Conservation (phyloP, 1,140 invertebrate genomes). For the Seison nebaliae region DNA sequence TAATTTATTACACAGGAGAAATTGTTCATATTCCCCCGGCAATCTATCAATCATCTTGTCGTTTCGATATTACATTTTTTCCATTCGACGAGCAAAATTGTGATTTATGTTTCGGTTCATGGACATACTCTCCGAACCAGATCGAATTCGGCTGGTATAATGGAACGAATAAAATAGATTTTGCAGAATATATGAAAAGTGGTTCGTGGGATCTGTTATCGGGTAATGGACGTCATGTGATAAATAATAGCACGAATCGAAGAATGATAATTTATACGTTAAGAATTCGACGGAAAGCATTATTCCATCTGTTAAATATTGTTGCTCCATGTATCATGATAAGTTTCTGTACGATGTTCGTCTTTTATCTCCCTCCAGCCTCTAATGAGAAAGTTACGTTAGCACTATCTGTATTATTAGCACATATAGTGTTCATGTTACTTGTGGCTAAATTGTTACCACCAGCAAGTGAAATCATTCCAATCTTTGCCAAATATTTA, state of each 20-base stretch:
- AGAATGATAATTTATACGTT: conserved; percentile 90
- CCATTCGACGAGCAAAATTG: conserved; percentile 68
- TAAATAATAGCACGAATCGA: no score
- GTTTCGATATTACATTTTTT: conserved; percentile 91
- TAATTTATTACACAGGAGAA: conserved; percentile 68
- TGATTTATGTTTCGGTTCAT: conserved; percentile 6
- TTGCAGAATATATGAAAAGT: conserved; percentile 77
- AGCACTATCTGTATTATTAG: conserved; percentile 89
- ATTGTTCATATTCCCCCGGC: conserved; percentile 91
- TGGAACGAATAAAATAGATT: no score
- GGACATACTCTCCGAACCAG: conserved; percentile 35
- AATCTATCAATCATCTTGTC: conserved; percentile 94
- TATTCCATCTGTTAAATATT: conserved; percentile 97
- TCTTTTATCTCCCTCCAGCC: conserved; percentile 90
- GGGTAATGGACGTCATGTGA: conserved; percentile 58
- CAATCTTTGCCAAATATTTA: conserved; percentile 71
- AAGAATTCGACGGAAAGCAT: conserved; percentile 77
- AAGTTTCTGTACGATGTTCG: conserved; percentile 82
- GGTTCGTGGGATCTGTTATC: conserved; percentile 99
- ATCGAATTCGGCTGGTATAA: no score
- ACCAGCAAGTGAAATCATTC: conserved; percentile 46
- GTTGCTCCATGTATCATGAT: conserved; percentile 91
- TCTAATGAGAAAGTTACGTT: conserved; percentile 88
- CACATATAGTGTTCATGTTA: conserved; percentile 89
- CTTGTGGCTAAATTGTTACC: conserved; percentile 95